Evolutionary conservation across 1,140 invertebrate genomes (phyloP), one percentile per base, ranked within the genome.

Genomic region (Planococcus citri): DNA sequence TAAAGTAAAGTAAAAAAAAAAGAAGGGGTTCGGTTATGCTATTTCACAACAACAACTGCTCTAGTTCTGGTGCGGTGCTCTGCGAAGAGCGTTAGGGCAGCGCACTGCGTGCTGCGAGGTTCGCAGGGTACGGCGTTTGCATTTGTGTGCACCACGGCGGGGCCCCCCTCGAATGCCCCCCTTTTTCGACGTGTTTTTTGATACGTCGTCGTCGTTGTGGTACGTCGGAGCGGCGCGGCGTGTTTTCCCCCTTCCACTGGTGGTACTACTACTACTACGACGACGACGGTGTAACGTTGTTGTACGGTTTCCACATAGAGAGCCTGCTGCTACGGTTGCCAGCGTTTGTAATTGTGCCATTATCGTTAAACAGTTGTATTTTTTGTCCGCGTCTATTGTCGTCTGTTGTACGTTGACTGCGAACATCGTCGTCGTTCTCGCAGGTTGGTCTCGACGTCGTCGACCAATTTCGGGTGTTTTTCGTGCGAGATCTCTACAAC

Each of bases 341-440:
- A 64, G 25, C 60, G 60, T 64, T 64, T 27, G 60, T 64, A 64
- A 64, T 64, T 64, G 60, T 64, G 60, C 60, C 60, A 64, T 64
- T 64, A 64, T 64, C 60, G 60, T 64, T 64, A 64, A 64, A 64
- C 60, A 27, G 60, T 24, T 64, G 60, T 64, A 25, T 24, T 64
- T 64, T 64, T 64, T 64, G 60, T 64, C 60, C 60, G 60, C 25
- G 21, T 64, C 60, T 64, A 64, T 64, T 64, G 60, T 64, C 60
- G 60, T 51, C 41, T 20, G 41, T 20, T 51, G 41, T 51, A 51
- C 41, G 41, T 51, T n/a, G 41, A 51, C n/a, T 51, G 41, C 41
- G 41, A 51, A 9, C n/a, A 17, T 4, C 41, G 41, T 51, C 17
- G 6, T 51, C 41, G 41, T 20, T 6, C 12, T 51, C 17, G n/a